phyloP scores from a whole-genome alignment of 1,140 invertebrate species.

The Patella vulgata region DNA sequence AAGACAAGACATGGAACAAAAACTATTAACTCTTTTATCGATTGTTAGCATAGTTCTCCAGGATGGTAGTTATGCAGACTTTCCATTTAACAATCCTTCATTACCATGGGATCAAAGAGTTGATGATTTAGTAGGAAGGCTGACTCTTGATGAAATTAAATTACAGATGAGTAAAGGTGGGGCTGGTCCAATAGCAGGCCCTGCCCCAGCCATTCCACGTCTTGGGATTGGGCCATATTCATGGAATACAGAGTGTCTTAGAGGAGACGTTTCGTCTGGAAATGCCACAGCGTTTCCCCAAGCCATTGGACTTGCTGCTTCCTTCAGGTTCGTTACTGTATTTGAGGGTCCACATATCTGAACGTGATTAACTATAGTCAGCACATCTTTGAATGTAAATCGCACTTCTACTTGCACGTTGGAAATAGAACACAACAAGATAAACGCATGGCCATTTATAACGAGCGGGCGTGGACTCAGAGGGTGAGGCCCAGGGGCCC shows the following conservation, averaged over 20 bases:
- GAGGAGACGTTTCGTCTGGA: constrained; percentile 42
- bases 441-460: too few relatives aligned
- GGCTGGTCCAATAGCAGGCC: constrained; percentile 41
- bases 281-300: constrained; percentile 59
- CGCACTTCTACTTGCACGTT: too few relatives aligned
- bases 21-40: too few relatives aligned
- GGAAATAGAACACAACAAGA: too few relatives aligned
- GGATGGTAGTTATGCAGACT: too few relatives aligned
- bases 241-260: constrained; percentile 51
- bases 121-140: constrained; percentile 54
- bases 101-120: constrained; percentile 57
- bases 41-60: too few relatives aligned
- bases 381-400: too few relatives aligned
- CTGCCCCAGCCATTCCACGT: constrained; percentile 40
- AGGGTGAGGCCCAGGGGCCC: too few relatives aligned
- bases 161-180: constrained; percentile 58
- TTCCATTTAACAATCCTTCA: constrained; percentile 54
- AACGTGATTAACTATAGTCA: too few relatives aligned
- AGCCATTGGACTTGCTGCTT: constrained; percentile 55
- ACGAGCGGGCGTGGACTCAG: too few relatives aligned
- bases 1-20: too few relatives aligned
- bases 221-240: constrained; percentile 46
- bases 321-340: constrained; percentile 64
- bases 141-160: constrained; percentile 57
- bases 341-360: too few relatives aligned